Conservation (phyloP, 1,140 invertebrate genomes). For the Anoplolepis gracilipes region DNA sequence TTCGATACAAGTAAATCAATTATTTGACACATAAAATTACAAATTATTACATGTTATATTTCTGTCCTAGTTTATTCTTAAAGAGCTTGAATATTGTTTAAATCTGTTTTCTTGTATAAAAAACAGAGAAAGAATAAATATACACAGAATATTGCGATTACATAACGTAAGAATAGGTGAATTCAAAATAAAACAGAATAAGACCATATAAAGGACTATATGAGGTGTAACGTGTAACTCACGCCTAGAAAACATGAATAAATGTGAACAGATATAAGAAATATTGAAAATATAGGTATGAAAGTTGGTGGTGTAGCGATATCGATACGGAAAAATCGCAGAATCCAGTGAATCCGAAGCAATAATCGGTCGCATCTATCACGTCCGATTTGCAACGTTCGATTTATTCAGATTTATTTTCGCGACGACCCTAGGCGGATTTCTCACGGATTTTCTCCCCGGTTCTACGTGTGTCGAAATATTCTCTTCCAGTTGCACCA, state of each 20-base stretch:
- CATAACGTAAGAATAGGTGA: background rate
- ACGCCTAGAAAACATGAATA: conserved; percentile 29
- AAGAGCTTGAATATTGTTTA: background rate
- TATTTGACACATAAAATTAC: too few species aligned
- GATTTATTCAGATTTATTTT: conserved; percentile 61
- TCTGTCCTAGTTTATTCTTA: background rate
- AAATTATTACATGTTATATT: background rate
- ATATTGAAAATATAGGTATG: conserved; percentile 29
- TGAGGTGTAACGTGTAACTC: background rate
- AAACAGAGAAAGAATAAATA: background rate
- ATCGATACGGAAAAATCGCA: conserved; percentile 45
- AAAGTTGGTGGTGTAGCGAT: conserved; percentile 13
- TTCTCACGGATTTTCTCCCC: conserved; percentile 48
- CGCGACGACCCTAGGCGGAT: conserved; percentile 36
- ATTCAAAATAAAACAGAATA: background rate
- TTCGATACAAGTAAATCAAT: background rate
- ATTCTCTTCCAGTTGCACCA: conserved; percentile 18
- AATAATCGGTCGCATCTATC: conserved; percentile 57
- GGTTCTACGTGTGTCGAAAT: background rate
- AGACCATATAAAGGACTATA: background rate
- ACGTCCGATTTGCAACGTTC: conserved; percentile 56
- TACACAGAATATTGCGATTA: background rate
- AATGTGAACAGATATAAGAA: conserved; percentile 43
- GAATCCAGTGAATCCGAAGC: conserved; percentile 55
- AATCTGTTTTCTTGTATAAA: background rate